phyloP scores from a whole-genome alignment of 1,140 invertebrate genomes.

The Halesus radiatus region DNA sequence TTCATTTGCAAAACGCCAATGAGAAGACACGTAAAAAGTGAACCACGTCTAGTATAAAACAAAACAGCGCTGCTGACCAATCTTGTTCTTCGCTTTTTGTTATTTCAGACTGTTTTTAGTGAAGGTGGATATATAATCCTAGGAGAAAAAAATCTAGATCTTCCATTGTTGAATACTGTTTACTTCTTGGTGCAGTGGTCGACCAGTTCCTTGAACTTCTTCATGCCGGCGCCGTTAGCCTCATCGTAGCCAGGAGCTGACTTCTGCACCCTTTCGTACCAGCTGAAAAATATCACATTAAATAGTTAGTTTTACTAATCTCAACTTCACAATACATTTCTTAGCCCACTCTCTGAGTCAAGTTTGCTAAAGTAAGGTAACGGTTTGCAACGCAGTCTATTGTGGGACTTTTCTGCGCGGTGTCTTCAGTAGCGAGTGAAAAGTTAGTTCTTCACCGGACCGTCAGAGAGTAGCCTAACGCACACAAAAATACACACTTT shows the following conservation, averaged over 20 bases:
- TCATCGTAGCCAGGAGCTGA: slow-evolving; percentile 81
- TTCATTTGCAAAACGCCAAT: background rate
- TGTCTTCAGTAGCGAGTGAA: too few relatives aligned
- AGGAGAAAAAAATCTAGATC: background rate
- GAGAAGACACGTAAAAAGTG: background rate
- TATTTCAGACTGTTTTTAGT: background rate
- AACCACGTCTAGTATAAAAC: background rate
- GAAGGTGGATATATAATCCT: background rate
- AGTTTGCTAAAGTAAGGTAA: too few relatives aligned
- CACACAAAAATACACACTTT: too few relatives aligned
- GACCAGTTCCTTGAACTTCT: slow-evolving; percentile 67
- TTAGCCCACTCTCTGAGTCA: too few relatives aligned
- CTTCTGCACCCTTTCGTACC: slow-evolving; percentile 79
- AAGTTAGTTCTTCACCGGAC: too few relatives aligned
- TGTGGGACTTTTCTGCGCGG: too few relatives aligned
- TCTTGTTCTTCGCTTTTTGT: background rate
- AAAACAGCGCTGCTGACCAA: background rate
- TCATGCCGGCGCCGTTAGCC: slow-evolving; percentile 75
- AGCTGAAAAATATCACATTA: slow-evolving; percentile 69
- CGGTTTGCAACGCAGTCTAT: too few relatives aligned
- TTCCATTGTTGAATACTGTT: background rate
- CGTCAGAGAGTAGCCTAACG: too few relatives aligned
- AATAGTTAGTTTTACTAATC: background rate
- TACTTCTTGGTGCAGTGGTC: slow-evolving; percentile 50
- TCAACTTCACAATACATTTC: too few relatives aligned